Conservation (phyloP, 2,888 invertebrate species). For the Spicauda simplicius region DNA sequence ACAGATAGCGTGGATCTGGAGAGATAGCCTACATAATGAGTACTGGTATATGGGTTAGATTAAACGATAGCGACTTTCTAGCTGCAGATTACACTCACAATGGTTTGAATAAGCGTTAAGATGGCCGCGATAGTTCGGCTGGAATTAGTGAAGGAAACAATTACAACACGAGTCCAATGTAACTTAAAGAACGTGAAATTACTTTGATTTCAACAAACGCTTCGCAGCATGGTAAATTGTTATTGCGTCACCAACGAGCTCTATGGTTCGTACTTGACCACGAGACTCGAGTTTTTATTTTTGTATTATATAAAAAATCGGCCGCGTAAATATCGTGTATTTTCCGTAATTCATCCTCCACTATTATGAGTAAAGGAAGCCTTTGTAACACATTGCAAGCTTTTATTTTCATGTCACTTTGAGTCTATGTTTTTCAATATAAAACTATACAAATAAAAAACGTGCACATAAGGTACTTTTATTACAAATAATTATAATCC, state of each 20-base stretch:
- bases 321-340: neutral
- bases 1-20: neutral
- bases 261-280: slow-evolving; percentile 2
- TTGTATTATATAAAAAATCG: neutral
- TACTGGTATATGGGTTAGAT: slow-evolving; percentile 15
- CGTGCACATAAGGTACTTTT: too few species aligned
- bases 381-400: too few species aligned
- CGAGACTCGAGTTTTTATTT: neutral
- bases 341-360: too few species aligned
- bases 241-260: slow-evolving; percentile 20
- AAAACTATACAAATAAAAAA: too few species aligned
- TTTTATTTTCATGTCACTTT: too few species aligned
- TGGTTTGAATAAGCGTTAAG: slow-evolving; percentile 21
- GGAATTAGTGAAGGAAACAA: slow-evolving; percentile 21
- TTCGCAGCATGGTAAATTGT: slow-evolving; percentile 22
- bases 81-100: slow-evolving; percentile 18
- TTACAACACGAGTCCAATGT: slow-evolving; percentile 22
- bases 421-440: too few species aligned
- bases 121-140: slow-evolving; percentile 21
- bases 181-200: slow-evolving; percentile 31
- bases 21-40: slow-evolving; percentile 14
- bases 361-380: too few species aligned
- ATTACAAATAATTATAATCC: too few species aligned
- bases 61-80: slow-evolving; percentile 22
- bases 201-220: slow-evolving; percentile 30